phyloP scores from a whole-genome alignment of 2,113 vertebrate species.

The Heterotilapia buettikoferi region DNA sequence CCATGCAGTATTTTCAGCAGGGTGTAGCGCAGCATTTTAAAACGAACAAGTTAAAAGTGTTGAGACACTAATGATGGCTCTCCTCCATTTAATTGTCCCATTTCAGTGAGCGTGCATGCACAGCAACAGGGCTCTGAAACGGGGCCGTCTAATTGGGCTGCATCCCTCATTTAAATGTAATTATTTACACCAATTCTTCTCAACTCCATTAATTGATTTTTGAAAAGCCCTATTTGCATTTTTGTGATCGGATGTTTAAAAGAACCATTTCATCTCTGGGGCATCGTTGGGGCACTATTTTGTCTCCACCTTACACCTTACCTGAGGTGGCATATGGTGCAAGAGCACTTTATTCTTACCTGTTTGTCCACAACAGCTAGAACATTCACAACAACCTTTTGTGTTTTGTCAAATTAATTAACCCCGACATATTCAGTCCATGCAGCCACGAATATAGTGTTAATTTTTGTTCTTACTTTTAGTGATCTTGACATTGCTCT shows the following conservation, averaged over 20 bases:
- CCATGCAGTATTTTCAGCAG: not conserved
- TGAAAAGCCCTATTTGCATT: not conserved
- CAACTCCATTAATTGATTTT: not conserved
- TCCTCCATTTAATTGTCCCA: not conserved
- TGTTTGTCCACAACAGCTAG: conserved; percentile 6
- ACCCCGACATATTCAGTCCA: conserved; percentile 57
- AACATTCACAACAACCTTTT: conserved; percentile 36
- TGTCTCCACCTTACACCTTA: not conserved
- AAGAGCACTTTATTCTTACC: conserved; percentile 3
- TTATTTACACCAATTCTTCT: not conserved
- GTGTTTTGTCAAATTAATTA: conserved; percentile 43
- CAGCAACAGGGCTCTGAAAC: not conserved
- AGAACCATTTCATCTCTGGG: not conserved
- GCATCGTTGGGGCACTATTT: not conserved
- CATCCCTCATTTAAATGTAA: not conserved
- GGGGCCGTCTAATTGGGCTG: not conserved
- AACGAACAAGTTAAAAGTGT: not conserved
- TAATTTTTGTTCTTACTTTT: conserved; percentile 44
- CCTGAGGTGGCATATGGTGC: not conserved
- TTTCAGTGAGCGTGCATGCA: not conserved
- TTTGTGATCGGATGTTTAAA: not conserved
- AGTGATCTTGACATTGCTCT: conserved; percentile 57
- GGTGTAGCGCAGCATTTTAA: not conserved
- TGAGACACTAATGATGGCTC: not conserved
- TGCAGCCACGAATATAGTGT: conserved; percentile 29